A percentile compares a stretch with the other conserved stretches of the same genome.
phyloP scores from a whole-genome alignment of 30 jellyfish, hydroid and myxozoan genomes.

The Sanderia malayensis region DNA sequence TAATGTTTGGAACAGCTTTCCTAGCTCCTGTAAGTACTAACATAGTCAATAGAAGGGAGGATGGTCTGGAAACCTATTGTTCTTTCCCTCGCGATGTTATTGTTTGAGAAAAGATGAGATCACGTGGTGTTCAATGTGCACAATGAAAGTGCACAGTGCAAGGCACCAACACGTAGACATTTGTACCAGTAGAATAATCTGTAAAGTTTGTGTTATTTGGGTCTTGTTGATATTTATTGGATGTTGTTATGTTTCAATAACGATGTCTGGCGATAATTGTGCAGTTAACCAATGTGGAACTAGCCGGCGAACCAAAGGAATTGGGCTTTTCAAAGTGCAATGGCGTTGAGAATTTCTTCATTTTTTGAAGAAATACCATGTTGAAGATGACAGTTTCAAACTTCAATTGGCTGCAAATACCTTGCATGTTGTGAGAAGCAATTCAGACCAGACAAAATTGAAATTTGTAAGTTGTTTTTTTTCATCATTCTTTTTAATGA shows the following conservation, averaged over 20 bases:
- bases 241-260: not conserved
- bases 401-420: constrained; percentile 20
- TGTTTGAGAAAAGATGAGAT: not conserved
- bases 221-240: too few species aligned
- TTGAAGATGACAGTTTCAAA: constrained; percentile 15
- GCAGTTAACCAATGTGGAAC: constrained; percentile 11
- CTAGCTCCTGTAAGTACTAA: too few species aligned
- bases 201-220: too few species aligned
- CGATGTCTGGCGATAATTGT: constrained; percentile 16
- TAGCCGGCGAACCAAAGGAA: constrained; percentile 18
- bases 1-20: too few species aligned
- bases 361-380: constrained; percentile 11
- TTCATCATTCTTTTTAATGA: not conserved
- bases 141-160: constrained; percentile 5
- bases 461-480: not conserved
- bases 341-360: constrained; percentile 4
- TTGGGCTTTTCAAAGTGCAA: constrained; percentile 11
- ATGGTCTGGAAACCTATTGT: not conserved
- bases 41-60: constrained; percentile 7
- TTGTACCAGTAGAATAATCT: too few species aligned
- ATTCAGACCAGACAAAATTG: constrained; percentile 9
- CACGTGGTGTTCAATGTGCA: constrained; percentile 28
- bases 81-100: not conserved
- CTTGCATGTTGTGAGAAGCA: constrained; percentile 26
- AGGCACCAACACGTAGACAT: too few species aligned